phyloP scores from a whole-genome alignment of 1,140 invertebrate genomes.

The Drosophila lowei region DNA sequence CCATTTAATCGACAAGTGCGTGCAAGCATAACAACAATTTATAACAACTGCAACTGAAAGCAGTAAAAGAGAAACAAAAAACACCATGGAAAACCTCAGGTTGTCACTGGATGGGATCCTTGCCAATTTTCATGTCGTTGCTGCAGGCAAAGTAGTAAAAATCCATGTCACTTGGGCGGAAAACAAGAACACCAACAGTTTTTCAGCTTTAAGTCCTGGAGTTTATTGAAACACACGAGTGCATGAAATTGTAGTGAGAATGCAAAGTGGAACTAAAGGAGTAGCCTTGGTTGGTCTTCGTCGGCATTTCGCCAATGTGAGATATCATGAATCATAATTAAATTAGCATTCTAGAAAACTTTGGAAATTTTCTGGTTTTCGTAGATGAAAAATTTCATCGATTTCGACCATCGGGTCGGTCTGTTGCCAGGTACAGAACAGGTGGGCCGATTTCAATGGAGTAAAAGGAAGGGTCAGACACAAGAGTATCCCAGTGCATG shows the following conservation, averaged over 20 bases:
- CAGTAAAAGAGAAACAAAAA: slow-evolving; percentile 28
- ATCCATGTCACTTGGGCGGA: slow-evolving; percentile 8
- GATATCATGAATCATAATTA: neutral
- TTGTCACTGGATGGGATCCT: slow-evolving; percentile 35
- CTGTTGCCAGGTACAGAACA: slow-evolving; percentile 19
- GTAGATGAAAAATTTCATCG: slow-evolving; percentile 52
- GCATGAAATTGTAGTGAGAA: neutral
- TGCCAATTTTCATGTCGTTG: slow-evolving; percentile 34
- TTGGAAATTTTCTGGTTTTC: neutral
- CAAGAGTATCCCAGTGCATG: slow-evolving; percentile 10
- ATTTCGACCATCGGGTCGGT: slow-evolving; percentile 32
- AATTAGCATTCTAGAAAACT: neutral
- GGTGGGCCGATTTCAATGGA: slow-evolving; percentile 7
- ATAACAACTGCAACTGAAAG: slow-evolving; percentile 47
- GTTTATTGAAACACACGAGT: slow-evolving; percentile 34
- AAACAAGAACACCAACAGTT: slow-evolving; percentile 32
- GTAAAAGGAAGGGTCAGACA: neutral
- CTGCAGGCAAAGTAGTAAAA: slow-evolving; percentile 18
- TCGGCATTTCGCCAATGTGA: too few species aligned
- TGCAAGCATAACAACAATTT: slow-evolving; percentile 58
- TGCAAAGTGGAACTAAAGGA: neutral
- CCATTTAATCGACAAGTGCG: slow-evolving; percentile 56
- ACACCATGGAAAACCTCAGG: slow-evolving; percentile 48
- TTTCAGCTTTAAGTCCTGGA: slow-evolving; percentile 39
- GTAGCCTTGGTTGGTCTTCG: neutral